phyloP scores from a whole-genome alignment of 1,140 invertebrate genomes.

The Caenorhabditis elegans region WBcel235 BX284602.5:8756501-8757000 shows the following conservation, averaged over 20 bases:
- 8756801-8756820: not conserved
- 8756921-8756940: conserved; percentile 48
- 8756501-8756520: too few species aligned
- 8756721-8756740: conserved; percentile 51
- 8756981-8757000: conserved; percentile 50
- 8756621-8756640: conserved; percentile 32
- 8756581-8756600: conserved; percentile 13
- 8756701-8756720: conserved; percentile 65
- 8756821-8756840: not conserved
- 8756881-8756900: conserved; percentile 56
- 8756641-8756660: conserved; percentile 34
- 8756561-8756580: too few species aligned
- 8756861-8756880: conserved; percentile 52
- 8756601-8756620: conserved; percentile 42
- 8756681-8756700: conserved; percentile 54
- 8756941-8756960: conserved; percentile 65
- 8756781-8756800: conserved; percentile 53
- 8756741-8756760: conserved; percentile 55
- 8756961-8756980: conserved; percentile 56
- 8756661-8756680: conserved; percentile 14
- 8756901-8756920: conserved; percentile 51
- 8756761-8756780: conserved; percentile 60
- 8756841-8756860: not conserved
- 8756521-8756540: too few species aligned
- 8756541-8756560: too few species aligned